These are phyloP conservation scores for Cosmia trapezina DNA, from an alignment of 2,888 invertebrate genomes.

Conservation along the genomic window DNA sequence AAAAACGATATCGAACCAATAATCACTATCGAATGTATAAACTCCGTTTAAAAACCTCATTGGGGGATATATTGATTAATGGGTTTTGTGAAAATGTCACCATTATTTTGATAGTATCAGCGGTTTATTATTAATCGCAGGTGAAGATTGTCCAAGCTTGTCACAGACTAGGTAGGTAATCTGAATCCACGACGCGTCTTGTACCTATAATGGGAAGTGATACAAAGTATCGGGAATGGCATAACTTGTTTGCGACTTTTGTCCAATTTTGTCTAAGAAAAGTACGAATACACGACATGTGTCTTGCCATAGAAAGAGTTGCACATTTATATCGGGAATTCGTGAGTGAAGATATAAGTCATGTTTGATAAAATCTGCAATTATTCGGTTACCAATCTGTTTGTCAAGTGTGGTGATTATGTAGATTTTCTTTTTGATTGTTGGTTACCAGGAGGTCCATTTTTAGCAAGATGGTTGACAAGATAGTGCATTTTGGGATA, in stretches of 20 bases:
- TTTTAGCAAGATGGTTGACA: background rate
- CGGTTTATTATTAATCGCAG: background rate
- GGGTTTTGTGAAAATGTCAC: background rate
- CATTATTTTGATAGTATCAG: background rate
- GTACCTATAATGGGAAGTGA: background rate
- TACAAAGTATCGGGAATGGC: background rate
- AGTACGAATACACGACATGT: background rate
- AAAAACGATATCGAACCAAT: no score
- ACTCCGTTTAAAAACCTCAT: no score
- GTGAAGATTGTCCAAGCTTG: background rate
- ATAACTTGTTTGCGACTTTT: background rate
- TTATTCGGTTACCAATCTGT: background rate
- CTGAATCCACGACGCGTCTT: background rate
- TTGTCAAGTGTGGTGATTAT: background rate
- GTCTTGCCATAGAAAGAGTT: background rate
- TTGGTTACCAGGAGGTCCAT: no score
- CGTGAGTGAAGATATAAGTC: background rate
- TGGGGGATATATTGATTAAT: background rate
- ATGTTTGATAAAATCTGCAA: background rate
- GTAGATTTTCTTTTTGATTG: background rate
- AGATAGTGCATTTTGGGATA: background rate
- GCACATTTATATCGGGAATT: background rate
- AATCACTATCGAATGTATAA: no score
- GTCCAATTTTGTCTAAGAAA: background rate
- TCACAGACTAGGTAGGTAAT: background rate